These are phyloP conservation scores for Macquaria ambigua DNA, from an alignment of 2,113 vertebrate genomes.

Conservation along the genomic window DNA sequence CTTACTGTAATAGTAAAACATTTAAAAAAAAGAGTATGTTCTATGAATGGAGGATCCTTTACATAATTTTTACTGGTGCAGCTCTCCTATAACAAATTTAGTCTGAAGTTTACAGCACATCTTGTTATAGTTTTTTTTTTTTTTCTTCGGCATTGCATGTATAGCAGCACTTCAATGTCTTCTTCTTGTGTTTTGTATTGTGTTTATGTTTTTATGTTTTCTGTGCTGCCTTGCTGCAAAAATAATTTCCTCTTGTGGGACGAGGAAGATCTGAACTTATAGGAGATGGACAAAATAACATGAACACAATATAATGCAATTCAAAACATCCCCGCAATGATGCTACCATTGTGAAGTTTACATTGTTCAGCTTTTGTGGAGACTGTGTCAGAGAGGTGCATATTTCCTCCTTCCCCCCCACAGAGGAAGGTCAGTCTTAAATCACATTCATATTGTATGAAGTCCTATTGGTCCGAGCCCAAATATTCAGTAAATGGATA, in stretches of 20 bases:
- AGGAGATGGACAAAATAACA: neutral
- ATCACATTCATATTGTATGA: neutral
- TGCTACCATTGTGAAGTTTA: neutral
- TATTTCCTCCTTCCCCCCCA: neutral
- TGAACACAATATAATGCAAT: neutral
- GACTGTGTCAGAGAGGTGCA: neutral
- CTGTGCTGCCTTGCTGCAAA: neutral
- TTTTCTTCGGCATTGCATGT: neutral
- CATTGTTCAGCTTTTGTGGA: neutral
- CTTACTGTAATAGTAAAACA: no score
- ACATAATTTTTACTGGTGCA: neutral
- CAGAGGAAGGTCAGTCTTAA: conserved; percentile 9
- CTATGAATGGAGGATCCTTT: no score
- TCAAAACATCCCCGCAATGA: neutral
- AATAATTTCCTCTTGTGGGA: neutral
- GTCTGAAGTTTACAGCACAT: neutral
- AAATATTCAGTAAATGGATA: conserved; percentile 41
- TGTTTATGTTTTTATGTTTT: conserved; percentile 1
- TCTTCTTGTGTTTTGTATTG: neutral
- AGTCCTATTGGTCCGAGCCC: conserved; percentile 9
- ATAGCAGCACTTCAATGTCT: neutral
- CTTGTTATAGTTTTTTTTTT: neutral
- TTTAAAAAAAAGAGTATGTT: no score
- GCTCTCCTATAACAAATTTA: neutral
- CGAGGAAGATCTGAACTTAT: neutral